Evolutionary conservation across 2,888 invertebrate genomes (phyloP).

Genomic region (Timandra comae): DNA sequence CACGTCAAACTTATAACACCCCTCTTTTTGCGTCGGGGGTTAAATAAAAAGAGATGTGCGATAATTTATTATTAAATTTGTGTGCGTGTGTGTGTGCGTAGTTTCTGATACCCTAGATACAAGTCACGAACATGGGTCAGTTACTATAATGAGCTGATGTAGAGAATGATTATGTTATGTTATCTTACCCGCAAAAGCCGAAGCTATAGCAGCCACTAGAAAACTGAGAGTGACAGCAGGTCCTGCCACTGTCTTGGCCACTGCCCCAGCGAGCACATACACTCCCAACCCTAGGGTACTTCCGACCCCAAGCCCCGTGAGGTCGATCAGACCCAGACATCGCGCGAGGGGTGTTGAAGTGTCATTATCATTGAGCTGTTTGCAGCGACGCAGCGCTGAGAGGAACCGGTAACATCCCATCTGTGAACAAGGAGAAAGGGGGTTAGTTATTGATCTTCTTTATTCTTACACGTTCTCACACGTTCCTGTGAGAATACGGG

Average conservation of each 20-base stretch:
- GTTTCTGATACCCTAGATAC: too few relatives aligned
- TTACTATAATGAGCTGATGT: too few relatives aligned
- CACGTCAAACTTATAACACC: too few relatives aligned
- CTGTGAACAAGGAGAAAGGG: slow-evolving; percentile 39
- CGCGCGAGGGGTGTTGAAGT: slow-evolving; percentile 70
- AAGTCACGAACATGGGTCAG: too few relatives aligned
- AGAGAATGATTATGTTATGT: too few relatives aligned
- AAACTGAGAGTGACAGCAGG: slow-evolving; percentile 92
- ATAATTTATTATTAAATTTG: too few relatives aligned
- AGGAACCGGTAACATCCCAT: slow-evolving; percentile 53
- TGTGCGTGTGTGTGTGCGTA: too few relatives aligned
- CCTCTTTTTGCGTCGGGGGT: too few relatives aligned
- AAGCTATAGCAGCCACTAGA: slow-evolving; percentile 92
- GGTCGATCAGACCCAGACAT: slow-evolving; percentile 87
- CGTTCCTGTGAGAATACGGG: too few relatives aligned
- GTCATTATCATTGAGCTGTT: slow-evolving; percentile 58
- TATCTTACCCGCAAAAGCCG: slow-evolving; percentile 88
- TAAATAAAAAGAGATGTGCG: too few relatives aligned
- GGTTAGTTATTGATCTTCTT: too few relatives aligned
- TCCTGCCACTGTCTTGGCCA: slow-evolving; percentile 87
- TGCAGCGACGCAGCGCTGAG: slow-evolving; percentile 61
- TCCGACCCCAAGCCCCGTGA: slow-evolving; percentile 89
- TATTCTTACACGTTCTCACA: too few relatives aligned
- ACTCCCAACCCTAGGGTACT: slow-evolving; percentile 93
- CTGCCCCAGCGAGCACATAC: slow-evolving; percentile 91